Percentiles rank a stretch among this genome's conserved stretches.
Evolutionary conservation across 2,113 vertebrate species (phyloP).

Genomic region (Oryzias celebensis): DNA sequence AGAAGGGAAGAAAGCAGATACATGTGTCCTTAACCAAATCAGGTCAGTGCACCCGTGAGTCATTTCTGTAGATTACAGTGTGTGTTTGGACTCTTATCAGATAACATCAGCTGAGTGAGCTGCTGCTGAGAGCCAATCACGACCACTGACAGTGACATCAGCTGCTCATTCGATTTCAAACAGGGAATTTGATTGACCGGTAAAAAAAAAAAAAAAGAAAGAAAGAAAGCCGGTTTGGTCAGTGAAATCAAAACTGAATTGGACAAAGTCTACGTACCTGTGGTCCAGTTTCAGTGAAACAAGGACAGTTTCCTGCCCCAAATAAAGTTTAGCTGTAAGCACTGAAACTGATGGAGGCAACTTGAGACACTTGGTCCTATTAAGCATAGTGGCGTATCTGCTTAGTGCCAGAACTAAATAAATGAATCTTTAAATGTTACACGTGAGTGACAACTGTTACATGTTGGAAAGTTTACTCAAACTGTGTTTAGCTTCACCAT

Average conservation of each 20-base stretch:
- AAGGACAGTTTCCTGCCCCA: constrained; percentile 35
- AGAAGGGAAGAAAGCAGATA: constrained; percentile 18
- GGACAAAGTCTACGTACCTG: constrained; percentile 16
- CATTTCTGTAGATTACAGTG: constrained; percentile 49
- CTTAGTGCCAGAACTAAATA: constrained; percentile 12
- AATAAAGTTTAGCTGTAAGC: constrained; percentile 43
- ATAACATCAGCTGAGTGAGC: constrained; percentile 48
- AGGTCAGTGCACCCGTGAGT: constrained; percentile 47
- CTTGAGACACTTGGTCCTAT: constrained; percentile 32
- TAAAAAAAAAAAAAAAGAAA: constrained; percentile 10
- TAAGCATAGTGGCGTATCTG: constrained; percentile 26
- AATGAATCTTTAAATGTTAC: constrained; percentile 23
- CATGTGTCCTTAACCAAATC: constrained; percentile 40
- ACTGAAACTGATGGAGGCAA: constrained; percentile 43
- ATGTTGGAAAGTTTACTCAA: constrained; percentile 19
- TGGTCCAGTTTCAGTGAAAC: constrained; percentile 38
- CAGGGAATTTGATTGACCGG: constrained; percentile 50
- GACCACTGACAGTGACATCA: constrained; percentile 56
- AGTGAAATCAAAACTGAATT: constrained; percentile 52
- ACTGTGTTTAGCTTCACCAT: too few relatives aligned
- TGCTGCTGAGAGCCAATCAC: constrained; percentile 54
- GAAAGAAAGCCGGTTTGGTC: constrained; percentile 11
- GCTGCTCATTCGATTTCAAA: constrained; percentile 41
- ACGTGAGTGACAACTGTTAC: constrained; percentile 7
- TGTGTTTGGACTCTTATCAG: constrained; percentile 57